Base-by-base conservation (phyloP, 2,797 vertebrate genomes). In the Sebastes glaucus region DNA sequence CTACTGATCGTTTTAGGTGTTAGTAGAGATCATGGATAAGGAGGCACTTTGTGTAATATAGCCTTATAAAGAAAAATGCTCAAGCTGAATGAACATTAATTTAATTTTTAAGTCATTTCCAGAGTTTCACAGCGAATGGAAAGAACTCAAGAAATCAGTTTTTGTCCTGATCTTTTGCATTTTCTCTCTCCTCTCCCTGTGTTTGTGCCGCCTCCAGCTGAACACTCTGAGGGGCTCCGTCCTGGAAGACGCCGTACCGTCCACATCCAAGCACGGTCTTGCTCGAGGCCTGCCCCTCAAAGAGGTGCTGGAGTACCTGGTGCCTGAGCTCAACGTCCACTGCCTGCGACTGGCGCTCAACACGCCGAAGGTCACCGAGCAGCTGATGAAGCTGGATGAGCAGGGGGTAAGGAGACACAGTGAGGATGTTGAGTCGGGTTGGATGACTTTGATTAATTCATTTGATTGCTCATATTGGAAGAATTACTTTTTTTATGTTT, bases 321-420 rank as follows among this genome's bases (percentile, higher is more conserved):
- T 99, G 71, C 98, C 98, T 0, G 99, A 99, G 93, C 96, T 99
- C 79, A 99, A 97, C 3, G 96, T 96, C 23, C 98, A 99, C 92
- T 99, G 99, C 90, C 93, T 99, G 30, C 96, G 99, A 3, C 92
- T 99, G 91, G 99, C 98, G 35, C 98, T 99, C 91, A 99, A 99
- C 94, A 99, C 99, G 1, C 99, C 98, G 0, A 99, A 99, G 88
- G 99, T 99, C 91, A 99, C 99, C 0, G 99, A 99, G 71, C 98
- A 99, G 79, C 97, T 99, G 86, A 98, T 99, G 97, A 99, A 99
- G 78, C 95, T 99, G 88, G 99, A 99, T 63, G 99, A 99, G 77
- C 99, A 99, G 93, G 99, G 98, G 96, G 99, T 99, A 90, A 91
- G 91, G 11, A 82, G 13, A 64, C 14, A 3, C 13, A 27, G 7